These are phyloP conservation scores for Galleria mellonella DNA, from an alignment of 1,140 invertebrate species.

Conservation along the genomic window DNA sequence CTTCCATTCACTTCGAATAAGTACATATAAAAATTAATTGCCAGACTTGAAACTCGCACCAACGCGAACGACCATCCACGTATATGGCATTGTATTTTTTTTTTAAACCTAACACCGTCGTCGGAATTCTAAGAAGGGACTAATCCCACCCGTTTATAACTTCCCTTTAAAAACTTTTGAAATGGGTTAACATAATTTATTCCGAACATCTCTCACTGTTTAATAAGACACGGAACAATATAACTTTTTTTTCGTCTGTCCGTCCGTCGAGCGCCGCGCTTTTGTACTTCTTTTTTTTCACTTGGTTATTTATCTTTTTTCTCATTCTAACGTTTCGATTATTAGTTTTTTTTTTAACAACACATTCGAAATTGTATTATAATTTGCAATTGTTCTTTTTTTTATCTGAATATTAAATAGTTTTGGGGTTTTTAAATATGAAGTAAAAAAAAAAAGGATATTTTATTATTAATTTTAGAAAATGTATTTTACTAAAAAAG, in stretches of 20 bases:
- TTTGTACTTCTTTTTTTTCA: not conserved
- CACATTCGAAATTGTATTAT: not conserved
- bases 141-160: slow-evolving; percentile 14
- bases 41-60: not conserved
- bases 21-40: too few species aligned
- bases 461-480: too few species aligned
- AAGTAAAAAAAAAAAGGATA: too few species aligned
- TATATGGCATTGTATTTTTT: slow-evolving; percentile 2
- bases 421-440: too few species aligned
- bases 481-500: too few species aligned
- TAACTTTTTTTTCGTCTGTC: slow-evolving; percentile 32
- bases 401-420: not conserved
- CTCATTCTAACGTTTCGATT: slow-evolving; percentile 3
- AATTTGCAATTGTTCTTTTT: not conserved
- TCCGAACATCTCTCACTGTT: slow-evolving; percentile 44
- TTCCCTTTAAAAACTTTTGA: slow-evolving; percentile 35
- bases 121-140: slow-evolving; percentile 19
- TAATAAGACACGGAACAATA: slow-evolving; percentile 39
- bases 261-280: slow-evolving; percentile 11
- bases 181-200: slow-evolving; percentile 61
- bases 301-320: too few species aligned
- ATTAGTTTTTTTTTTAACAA: slow-evolving; percentile 8
- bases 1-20: too few species aligned
- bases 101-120: not conserved
- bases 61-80: not conserved